Base-by-base conservation (phyloP, 2,113 vertebrate species). In the Cathartes aura region DNA sequence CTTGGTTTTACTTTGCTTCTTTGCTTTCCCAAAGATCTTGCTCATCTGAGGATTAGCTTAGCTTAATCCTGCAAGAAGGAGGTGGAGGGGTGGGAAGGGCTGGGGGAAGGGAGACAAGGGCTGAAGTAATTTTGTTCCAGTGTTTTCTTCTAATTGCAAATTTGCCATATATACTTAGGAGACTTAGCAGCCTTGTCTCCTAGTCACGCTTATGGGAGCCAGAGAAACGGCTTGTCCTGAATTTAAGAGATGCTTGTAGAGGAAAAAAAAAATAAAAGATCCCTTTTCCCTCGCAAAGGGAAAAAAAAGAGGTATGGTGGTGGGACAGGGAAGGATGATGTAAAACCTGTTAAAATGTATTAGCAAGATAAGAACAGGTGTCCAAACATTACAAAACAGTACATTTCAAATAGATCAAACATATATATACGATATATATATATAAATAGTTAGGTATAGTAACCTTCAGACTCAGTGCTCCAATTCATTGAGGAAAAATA, bases 21-120 rank as follows among this genome's bases (percentile, higher is more conserved):
- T 96, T 95, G 76, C 66, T 94, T 98, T 92, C 84, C 93, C 70
- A 48, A 92, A 63, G 81, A 96, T 80, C 83, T 71, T 75, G 73
- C 58, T 95, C 94, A 86, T 92, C 64, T 90, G 89, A 89, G 91
- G 89, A 96, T 74, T 94, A 87, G 53, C 15, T 56, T 62, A 63
- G 63, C 80, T 92, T 94, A 96, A 98, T 95, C 79, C 89, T 88
- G n/a, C 22, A 42, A 75, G 52, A 71, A 52, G 80, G 82, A 95
- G 80, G 38, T 34, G 50, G 88, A 85, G 53, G 62, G 81, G n/a
- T 90, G 80, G 78, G 79, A 84, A 47, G 27, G 55, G 58, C 72
- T 52, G 47, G 63, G 63, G 17, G 43, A 96, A 82, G 40, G 36
- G 26, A 68, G 50, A 43, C n/a, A 59, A 88, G 32, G 23, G 17